phyloP scores from a whole-genome alignment of 2,888 invertebrate genomes.

The Drosophila mayaguana region DNA sequence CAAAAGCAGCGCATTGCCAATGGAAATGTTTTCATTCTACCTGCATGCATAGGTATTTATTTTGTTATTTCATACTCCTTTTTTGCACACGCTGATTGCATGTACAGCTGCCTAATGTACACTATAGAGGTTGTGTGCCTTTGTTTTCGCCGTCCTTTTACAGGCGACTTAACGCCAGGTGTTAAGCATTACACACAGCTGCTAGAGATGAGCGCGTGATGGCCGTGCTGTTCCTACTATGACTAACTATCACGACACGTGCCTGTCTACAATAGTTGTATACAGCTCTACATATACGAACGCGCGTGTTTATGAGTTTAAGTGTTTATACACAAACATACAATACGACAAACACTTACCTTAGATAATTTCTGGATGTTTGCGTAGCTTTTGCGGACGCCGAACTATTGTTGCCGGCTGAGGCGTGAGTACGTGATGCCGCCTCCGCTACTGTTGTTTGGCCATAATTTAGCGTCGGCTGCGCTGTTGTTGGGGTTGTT shows the following conservation, averaged over 20 bases:
- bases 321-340: constrained; percentile 6
- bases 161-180: constrained; percentile 60
- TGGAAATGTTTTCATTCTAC: constrained; percentile 59
- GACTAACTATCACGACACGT: constrained; percentile 40
- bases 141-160: constrained; percentile 51
- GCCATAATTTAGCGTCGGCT: constrained; percentile 55
- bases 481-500: constrained; percentile 46
- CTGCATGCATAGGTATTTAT: constrained; percentile 10
- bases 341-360: constrained; percentile 75
- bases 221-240: not conserved
- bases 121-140: constrained; percentile 22
- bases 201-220: constrained; percentile 40
- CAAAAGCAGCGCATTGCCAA: constrained; percentile 43
- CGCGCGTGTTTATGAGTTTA: constrained; percentile 7
- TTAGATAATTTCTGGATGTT: constrained; percentile 84
- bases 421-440: constrained; percentile 67
- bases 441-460: constrained; percentile 64
- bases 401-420: constrained; percentile 66
- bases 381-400: constrained; percentile 76
- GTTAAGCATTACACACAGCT: constrained; percentile 31
- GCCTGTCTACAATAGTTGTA: constrained; percentile 25
- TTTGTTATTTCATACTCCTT: not conserved
- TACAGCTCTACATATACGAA: not conserved
- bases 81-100: constrained; percentile 31
- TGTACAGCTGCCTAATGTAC: constrained; percentile 36